Base-by-base conservation (phyloP, 92 coral and sea anemone species). In the Palythoa grandiflora region DNA sequence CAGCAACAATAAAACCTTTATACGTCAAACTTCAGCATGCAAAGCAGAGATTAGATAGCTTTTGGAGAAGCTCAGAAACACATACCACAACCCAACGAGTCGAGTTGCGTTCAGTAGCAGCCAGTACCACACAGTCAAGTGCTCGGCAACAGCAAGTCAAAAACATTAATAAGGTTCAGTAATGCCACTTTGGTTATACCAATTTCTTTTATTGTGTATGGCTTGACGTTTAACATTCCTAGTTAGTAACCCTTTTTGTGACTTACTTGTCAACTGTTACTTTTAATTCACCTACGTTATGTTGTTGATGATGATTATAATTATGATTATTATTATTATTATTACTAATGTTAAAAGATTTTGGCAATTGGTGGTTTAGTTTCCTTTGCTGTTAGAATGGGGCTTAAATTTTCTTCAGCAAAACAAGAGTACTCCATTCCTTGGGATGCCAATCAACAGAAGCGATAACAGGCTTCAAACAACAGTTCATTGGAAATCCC, bases 21-120 rank as follows among this genome's bases (percentile, higher is more conserved):
- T 93, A 96, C 38, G 90, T 89, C 40, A 92, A 93, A 79, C 89
- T 93, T 38, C 87, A 90, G 17, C 89, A 91, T 60, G 95, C 96
- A 17, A 92, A 91, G 84, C 90, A 89, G 47, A 87, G 89, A 72
- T 71, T 95, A 54, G 97, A 96, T 53, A 87, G 80, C 39, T 93
- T 92, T 36, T 93, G 93, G 99, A 92, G 83, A 59, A 92, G 84
- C 14, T 87, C 88, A 36, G 92, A 91, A 71, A 68, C 77, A 14
- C 90, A 53, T 36, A 9, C 55, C 6, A 21, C 7, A 0, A 44
- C 75, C n/a, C 86, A 80, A 15, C 38, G 12, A 14, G 38, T 5
- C 0, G 86, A 28, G 28, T 76, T 66, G 8, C 44, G 68, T 40
- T 53, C 37, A 20, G 12, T 37, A 75, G 20, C 61, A 19, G 5